These are phyloP conservation scores for Craseonycteris thonglongyai DNA, from an alignment of 2,113 vertebrate genomes.

Conservation along the genomic window DNA sequence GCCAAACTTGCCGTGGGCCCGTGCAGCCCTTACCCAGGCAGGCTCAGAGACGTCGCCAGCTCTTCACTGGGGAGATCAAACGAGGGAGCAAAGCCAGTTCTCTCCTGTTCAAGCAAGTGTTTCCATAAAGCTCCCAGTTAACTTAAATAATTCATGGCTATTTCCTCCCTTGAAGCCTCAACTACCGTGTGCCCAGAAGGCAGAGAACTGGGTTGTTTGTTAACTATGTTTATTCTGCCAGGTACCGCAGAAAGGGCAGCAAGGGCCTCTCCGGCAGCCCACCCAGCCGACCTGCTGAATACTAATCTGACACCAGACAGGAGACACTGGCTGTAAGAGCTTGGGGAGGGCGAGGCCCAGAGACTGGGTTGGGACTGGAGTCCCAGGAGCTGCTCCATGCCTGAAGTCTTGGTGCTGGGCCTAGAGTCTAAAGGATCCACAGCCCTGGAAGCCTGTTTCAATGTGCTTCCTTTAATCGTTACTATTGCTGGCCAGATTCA, in stretches of 20 bases:
- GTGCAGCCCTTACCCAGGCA: not conserved
- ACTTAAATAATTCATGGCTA: conserved; percentile 62
- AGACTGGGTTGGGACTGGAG: not conserved
- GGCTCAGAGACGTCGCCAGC: not conserved
- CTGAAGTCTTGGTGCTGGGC: not conserved
- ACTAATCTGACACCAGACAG: not conserved
- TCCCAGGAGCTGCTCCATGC: not conserved
- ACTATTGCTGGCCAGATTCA: not conserved
- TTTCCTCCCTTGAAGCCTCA: conserved; percentile 47
- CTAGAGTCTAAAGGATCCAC: not conserved
- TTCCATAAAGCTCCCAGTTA: conserved; percentile 18
- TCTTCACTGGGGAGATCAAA: conserved; percentile 42
- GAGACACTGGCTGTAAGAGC: not conserved
- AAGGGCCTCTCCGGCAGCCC: not conserved
- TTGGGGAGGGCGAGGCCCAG: not conserved
- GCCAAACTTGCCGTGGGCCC: conserved; percentile 30
- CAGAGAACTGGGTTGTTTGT: not conserved
- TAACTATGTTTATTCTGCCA: conserved; percentile 19
- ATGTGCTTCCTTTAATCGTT: not conserved
- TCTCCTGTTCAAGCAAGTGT: not conserved
- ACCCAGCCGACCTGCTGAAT: no score
- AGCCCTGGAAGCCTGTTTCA: not conserved
- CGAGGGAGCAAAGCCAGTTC: not conserved
- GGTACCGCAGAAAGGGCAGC: not conserved
- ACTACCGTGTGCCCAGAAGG: conserved; percentile 32